phyloP scores from a whole-genome alignment of 2,113 vertebrate genomes.

The Odobenus rosmarus region DNA sequence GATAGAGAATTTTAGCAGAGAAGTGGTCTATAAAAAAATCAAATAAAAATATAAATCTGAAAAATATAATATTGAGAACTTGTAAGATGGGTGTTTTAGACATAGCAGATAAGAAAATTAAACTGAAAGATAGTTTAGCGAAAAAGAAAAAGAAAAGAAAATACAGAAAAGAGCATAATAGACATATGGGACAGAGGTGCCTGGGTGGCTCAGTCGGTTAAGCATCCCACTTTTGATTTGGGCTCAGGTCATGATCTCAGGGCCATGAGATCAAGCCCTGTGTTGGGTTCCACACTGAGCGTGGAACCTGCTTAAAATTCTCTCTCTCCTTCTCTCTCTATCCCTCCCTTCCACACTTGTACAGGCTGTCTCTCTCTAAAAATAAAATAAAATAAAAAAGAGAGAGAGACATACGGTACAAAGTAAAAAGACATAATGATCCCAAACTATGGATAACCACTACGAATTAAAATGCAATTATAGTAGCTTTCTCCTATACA shows the following conservation, averaged over 20 bases:
- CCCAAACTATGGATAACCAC: background rate
- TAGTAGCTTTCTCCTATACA: background rate
- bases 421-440: background rate
- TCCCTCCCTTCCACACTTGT: background rate
- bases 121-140: background rate
- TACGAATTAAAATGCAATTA: background rate
- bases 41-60: slow-evolving; percentile 39
- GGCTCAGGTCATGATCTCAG: background rate
- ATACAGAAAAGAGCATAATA: background rate
- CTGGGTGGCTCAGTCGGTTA: background rate
- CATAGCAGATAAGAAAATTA: background rate
- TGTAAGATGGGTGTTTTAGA: background rate
- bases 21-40: background rate
- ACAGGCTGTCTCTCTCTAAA: background rate
- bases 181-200: background rate
- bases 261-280: background rate
- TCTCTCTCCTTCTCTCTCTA: background rate
- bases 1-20: slow-evolving; percentile 5
- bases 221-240: background rate
- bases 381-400: background rate
- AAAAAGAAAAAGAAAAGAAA: background rate
- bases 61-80: slow-evolving; percentile 4
- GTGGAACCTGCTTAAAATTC: background rate
- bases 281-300: background rate
- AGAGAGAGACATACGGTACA: background rate